Base-by-base conservation (phyloP, 23 tunicate genomes). In the Botrylloides violaceus region DNA sequence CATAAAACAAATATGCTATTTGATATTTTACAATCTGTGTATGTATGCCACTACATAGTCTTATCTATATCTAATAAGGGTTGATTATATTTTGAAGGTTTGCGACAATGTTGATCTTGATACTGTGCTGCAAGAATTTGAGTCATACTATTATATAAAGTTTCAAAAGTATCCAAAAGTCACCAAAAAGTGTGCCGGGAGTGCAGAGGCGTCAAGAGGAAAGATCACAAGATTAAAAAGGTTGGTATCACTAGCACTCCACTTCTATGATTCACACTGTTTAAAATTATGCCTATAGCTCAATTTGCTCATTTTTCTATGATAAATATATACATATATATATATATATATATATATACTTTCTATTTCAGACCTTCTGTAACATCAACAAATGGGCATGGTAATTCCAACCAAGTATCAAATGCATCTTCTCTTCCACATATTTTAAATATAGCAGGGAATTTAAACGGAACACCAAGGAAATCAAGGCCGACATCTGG, bases 61-160 rank as follows among this genome's bases (percentile, higher is more conserved):
- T n/a, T n/a, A n/a, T n/a, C n/a, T n/a, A n/a, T n/a, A n/a, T n/a
- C n/a, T n/a, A n/a, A n/a, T n/a, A n/a, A n/a, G n/a, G n/a, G n/a
- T n/a, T n/a, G n/a, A n/a, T 43, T 15, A 29, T 50, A 4, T 2
- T 38, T 22, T 78, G 22, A 29, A 88, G 96, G 96, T 81, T 5
- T 90, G 97, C 61, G 97, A 90, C 72, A 90, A 90, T 43, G 49
- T 90, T 21, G 97, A 90, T 63, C 38, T 90, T 80, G 97, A 90
- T 68, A 90, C 80, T 49, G 86, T 90, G 28, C 36, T 90, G 29
- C 97, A 90, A 79, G 97, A 90, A 79, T 90, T 84, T 75, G 97
- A 90, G 49, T 83, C 97, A 29, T 90, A 90, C 75, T 90, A 90
- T 58, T 83, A 70, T 53, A 79, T 90, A 53, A 90, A 90, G 71